These are phyloP conservation scores for Dromaius novaehollandiae DNA, from an alignment of 2,113 vertebrate species.

Conservation along the genomic window DNA sequence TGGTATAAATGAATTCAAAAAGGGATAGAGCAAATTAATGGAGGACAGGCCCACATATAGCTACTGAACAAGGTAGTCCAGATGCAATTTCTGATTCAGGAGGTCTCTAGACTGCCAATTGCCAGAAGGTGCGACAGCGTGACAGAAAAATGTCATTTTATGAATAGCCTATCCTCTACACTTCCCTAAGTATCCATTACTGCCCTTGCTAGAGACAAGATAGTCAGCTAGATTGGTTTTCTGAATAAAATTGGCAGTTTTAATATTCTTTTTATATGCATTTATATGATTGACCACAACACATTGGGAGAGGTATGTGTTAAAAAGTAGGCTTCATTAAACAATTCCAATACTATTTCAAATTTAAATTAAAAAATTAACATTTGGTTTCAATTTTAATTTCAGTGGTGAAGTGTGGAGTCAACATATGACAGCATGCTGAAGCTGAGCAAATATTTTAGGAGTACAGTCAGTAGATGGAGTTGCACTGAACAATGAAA, in stretches of 20 bases:
- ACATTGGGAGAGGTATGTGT: not conserved
- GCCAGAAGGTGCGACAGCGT: not conserved
- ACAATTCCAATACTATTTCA: not conserved
- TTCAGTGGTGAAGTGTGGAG: not conserved
- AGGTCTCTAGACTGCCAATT: not conserved
- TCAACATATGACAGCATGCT: not conserved
- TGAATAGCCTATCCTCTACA: not conserved
- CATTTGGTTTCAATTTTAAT: not conserved
- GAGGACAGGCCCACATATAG: not conserved
- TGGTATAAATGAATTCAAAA: not conserved
- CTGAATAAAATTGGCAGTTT: not conserved
- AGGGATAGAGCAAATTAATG: not conserved
- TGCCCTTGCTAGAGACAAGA: not conserved
- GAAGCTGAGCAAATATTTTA: not conserved
- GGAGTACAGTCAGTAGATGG: not conserved
- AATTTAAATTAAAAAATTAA: not conserved
- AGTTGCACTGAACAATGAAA: not conserved
- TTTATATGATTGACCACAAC: not conserved
- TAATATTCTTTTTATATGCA: not conserved
- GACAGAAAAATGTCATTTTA: not conserved
- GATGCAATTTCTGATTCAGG: not conserved
- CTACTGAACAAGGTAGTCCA: not conserved
- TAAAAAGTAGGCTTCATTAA: not conserved
- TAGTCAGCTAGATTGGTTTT: not conserved
- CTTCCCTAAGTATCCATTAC: not conserved